Evolutionary conservation across 2,888 invertebrate genomes (phyloP), one percentile per base, ranked within the genome.

Genomic region (Tetramorium bicarinatum): DNA sequence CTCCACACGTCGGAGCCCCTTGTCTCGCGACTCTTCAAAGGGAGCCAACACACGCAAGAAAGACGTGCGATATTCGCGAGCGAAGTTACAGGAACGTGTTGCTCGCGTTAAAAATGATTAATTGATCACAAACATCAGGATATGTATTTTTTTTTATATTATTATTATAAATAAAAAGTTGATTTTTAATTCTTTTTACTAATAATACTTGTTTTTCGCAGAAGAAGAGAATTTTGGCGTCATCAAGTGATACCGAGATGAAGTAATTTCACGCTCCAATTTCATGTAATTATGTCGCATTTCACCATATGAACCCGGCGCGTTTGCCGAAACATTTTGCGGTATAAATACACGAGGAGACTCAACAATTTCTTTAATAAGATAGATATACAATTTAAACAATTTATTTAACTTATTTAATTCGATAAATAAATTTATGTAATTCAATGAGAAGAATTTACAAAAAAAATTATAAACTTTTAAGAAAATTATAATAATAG

Each of bases 251-350:
- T 25, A 52, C 2, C 8, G 21, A 44, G n/a, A 56, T 61, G 18
- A 13, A 6, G 3, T 9, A n/a, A 25, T 56, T 52, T 71, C 34
- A 83, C 62, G 41, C 13, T 71, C 41, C 21, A 54, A n/a, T 62
- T 76, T 72, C 21, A 41, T 44, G 47, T 83, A 85, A 85, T 85
- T 83, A 83, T 25, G 52, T 34, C 52, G 11, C 47, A 71, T n/a
- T 41, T 81, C 52, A 29, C 21, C 47, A 13, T 11, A 29, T 18
- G 1, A 21, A 66, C 6, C 15, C 21, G 61, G 3, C 7, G 18
- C n/a, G 52, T 56, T 84, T 49, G 13, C 18, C 34, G 15, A 80
- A 52, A 80, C 13, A 67, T 56, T 56, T 62, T 54, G 15, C n/a
- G 61, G 0, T 81, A 83, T 69, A 82, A 74, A 75, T 82, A 74